Evolutionary conservation across 2,888 invertebrate species (phyloP).

Genomic region (Sinhomidia bicolor): DNA sequence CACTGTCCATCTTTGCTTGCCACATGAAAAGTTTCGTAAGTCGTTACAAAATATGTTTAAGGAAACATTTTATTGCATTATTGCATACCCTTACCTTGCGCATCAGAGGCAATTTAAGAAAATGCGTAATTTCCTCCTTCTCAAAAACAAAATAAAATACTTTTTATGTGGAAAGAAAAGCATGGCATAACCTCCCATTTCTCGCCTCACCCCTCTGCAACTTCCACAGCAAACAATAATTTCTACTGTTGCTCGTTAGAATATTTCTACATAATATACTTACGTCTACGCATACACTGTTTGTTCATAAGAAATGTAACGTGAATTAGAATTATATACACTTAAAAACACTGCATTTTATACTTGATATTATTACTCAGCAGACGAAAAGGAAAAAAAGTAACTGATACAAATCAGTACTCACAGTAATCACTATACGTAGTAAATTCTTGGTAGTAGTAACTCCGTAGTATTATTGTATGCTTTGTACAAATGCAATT

Average conservation of each 20-base stretch:
- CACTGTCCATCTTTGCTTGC: neutral
- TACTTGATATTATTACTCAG: neutral
- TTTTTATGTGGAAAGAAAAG: conserved; percentile 7
- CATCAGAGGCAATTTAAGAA: neutral
- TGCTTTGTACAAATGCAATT: neutral
- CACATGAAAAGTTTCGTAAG: neutral
- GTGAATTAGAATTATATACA: neutral
- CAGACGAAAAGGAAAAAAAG: conserved; percentile 49
- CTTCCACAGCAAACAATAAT: conserved; percentile 15
- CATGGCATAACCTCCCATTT: conserved; percentile 25
- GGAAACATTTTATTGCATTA: neutral
- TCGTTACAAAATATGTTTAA: conserved; percentile 28
- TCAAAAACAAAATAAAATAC: neutral
- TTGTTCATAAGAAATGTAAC: conserved; percentile 11
- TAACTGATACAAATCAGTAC: conserved; percentile 46
- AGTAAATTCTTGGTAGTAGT: neutral
- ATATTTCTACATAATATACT: neutral
- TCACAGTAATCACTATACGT: neutral
- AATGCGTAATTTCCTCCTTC: conserved; percentile 7
- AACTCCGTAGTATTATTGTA: neutral
- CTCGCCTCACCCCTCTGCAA: conserved; percentile 28
- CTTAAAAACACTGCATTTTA: neutral
- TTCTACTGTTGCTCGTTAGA: neutral
- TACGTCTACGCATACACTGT: neutral
- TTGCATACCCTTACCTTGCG: neutral